A percentile compares a stretch with the other conserved stretches of the same genome.
Evolutionary conservation across 2,113 vertebrate genomes (phyloP).

Genomic region (Atrichornis clamosus): DNA sequence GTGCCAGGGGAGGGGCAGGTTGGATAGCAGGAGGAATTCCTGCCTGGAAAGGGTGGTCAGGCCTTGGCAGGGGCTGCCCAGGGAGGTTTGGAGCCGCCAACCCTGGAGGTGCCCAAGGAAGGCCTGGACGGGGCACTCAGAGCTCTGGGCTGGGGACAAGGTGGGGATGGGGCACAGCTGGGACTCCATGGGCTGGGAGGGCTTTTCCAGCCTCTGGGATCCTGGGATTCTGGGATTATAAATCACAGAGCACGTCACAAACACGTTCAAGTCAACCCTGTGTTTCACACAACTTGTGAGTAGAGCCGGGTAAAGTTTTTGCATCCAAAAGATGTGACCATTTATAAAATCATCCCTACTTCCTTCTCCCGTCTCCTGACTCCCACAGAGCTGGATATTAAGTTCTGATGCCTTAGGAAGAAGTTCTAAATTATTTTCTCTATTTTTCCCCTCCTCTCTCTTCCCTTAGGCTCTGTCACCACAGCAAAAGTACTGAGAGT

Average conservation of each 20-base stretch:
- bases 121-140: not conserved
- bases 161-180: not conserved
- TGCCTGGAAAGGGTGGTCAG: not conserved
- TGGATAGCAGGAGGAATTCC: not conserved
- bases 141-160: not conserved
- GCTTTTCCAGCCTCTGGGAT: not conserved
- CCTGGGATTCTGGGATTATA: not conserved
- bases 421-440: slow-evolving; percentile 32
- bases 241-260: not conserved
- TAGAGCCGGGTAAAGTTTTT: not conserved
- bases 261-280: not conserved
- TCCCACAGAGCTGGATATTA: not conserved
- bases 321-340: not conserved
- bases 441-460: slow-evolving; percentile 31
- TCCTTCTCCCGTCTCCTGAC: not conserved
- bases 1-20: not conserved
- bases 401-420: not conserved
- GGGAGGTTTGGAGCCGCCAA: not conserved
- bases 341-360: not conserved
- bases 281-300: not conserved
- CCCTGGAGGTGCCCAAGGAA: not conserved
- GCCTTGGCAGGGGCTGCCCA: not conserved
- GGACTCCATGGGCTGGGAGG: fast-evolving
- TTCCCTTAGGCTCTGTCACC: slow-evolving; percentile 59
- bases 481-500: slow-evolving; percentile 58